Evolutionary conservation across 2,113 vertebrate genomes (phyloP), one percentile per base, ranked within the genome.

Genomic region (Beaufortia kweichowensis): DNA sequence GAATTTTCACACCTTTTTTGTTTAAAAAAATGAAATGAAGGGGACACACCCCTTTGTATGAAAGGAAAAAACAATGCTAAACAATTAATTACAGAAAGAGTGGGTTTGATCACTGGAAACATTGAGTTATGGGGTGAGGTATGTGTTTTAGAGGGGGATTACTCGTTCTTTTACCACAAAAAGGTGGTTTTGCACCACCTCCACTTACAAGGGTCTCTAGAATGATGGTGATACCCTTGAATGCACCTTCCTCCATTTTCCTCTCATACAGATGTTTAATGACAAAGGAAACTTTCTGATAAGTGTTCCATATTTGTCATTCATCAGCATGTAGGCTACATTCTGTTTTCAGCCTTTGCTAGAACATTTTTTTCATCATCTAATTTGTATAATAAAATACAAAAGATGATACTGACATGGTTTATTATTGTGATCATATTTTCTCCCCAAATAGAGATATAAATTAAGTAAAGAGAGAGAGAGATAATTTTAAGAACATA

Each of bases 81-180:
- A 41, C 70, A 28, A 12, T 67, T 29, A 66, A 53, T 71, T 26
- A 63, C 29, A 2, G 67, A 19, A 71, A 59, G 15, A 19, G 71
- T 68, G 23, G 61, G 74, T 17, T 15, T 39, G 10, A 41, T 62
- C 10, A 50, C 23, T 77, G 81, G 78, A 80, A 83, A 80, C 26
- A 74, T 46, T 79, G 77, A 79, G 77, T 76, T 79, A 67, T n/a
- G 21, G n/a, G 4, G 3, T 29, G 17, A 57, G 28, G 28, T 19
- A 33, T 56, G 31, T 29, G 59, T 70, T 79, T 1, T 64, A 8
- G 31, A 10, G 35, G 11, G n/a, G 15, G 77, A 23, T 70, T 50
- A 64, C 28, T 66, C 21, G 35, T 35, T 79, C 48, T 61, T 21
- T 53, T 29, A 68, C 63, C 62, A 61, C 73, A 76, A 72, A 60